phyloP scores from a whole-genome alignment of 2,797 vertebrate species.

The Hirundo rustica region DNA sequence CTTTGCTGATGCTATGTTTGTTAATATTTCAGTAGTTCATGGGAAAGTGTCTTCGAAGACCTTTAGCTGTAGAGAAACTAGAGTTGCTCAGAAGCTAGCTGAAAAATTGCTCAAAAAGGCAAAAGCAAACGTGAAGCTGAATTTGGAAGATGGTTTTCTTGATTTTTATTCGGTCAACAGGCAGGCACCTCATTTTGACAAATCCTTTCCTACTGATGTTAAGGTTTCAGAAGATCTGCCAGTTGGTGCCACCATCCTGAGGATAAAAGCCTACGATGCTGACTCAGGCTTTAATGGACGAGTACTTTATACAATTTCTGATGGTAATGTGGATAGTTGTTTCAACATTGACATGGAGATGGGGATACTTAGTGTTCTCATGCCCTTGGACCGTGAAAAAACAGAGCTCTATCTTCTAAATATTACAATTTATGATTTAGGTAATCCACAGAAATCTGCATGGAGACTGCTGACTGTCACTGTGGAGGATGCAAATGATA shows the following conservation, averaged over 20 bases:
- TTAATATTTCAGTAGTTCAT: slow-evolving; percentile 91
- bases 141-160: slow-evolving; percentile 91
- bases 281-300: slow-evolving; percentile 97
- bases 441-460: slow-evolving; percentile 86
- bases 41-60: slow-evolving; percentile 87
- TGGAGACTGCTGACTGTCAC: slow-evolving; percentile 91
- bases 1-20: slow-evolving; percentile 93
- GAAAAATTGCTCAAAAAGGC: slow-evolving; percentile 96
- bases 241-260: slow-evolving; percentile 84
- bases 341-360: slow-evolving; percentile 90
- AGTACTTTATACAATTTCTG: slow-evolving; percentile 89
- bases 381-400: slow-evolving; percentile 93
- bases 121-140: slow-evolving; percentile 87
- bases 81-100: slow-evolving; percentile 91
- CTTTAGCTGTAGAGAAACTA: slow-evolving; percentile 93
- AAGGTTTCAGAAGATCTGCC: slow-evolving; percentile 88
- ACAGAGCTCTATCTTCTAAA: slow-evolving; percentile 92
- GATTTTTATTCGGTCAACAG: slow-evolving; percentile 94
- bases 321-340: slow-evolving; percentile 92
- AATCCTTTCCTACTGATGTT: slow-evolving; percentile 89
- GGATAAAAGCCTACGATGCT: slow-evolving; percentile 88
- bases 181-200: slow-evolving; percentile 93
- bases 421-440: slow-evolving; percentile 92
- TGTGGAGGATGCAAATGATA: slow-evolving; percentile 94
- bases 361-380: slow-evolving; percentile 87